Conservation (phyloP, 1,140 invertebrate genomes). For the Drosophila willistoni region DNA sequence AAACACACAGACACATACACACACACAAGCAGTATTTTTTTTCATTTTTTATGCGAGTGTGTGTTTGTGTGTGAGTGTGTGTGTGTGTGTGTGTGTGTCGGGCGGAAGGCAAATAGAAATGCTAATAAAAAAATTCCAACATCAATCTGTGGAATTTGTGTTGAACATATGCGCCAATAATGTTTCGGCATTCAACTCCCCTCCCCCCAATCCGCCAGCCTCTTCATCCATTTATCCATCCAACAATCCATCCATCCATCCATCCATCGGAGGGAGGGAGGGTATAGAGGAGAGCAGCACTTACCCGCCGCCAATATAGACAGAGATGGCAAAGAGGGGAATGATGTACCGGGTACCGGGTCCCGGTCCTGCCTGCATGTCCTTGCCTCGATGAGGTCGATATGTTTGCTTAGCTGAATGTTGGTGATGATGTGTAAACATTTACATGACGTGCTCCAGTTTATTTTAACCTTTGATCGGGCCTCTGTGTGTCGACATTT, state of each 20-base stretch:
- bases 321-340: not conserved
- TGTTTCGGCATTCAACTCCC: conserved; percentile 38
- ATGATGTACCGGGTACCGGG: conserved; percentile 22
- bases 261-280: not conserved
- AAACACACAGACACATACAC: conserved; percentile 25
- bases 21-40: not conserved
- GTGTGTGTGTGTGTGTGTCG: not conserved
- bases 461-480: conserved; percentile 81
- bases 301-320: conserved; percentile 14
- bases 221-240: not conserved
- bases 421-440: conserved; percentile 82
- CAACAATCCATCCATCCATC: not conserved
- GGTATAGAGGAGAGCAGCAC: not conserved
- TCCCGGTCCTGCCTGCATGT: conserved; percentile 44
- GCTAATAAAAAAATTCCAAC: conserved; percentile 82
- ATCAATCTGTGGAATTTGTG: conserved; percentile 82
- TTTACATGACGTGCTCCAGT: conserved; percentile 81
- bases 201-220: not conserved
- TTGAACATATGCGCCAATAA: conserved; percentile 81
- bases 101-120: conserved; percentile 68
- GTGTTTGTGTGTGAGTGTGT: conserved; percentile 26
- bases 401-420: conserved; percentile 82
- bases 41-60: conserved; percentile 14
- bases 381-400: conserved; percentile 74
- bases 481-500: conserved; percentile 31